These are phyloP conservation scores for Labeo catla DNA, from an alignment of 2,113 vertebrate genomes.

Conservation along the genomic window DNA sequence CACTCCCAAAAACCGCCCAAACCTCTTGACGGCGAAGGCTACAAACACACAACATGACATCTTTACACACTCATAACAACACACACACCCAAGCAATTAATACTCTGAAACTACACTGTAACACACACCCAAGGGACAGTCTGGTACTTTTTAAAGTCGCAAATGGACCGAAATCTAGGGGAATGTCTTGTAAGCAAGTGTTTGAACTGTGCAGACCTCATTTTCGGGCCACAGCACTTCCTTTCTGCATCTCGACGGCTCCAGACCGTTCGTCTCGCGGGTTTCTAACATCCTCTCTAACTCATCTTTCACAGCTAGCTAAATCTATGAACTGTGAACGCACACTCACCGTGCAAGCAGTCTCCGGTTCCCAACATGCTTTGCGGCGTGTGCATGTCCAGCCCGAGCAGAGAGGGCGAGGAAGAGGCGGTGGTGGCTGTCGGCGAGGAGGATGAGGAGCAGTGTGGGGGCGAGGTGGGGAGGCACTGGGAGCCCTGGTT, in stretches of 20 bases:
- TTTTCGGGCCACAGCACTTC: background rate
- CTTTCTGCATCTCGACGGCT: background rate
- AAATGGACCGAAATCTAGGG: background rate
- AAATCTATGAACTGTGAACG: background rate
- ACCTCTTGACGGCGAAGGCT: conserved; percentile 21
- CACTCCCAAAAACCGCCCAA: conserved; percentile 27
- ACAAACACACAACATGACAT: conserved; percentile 4
- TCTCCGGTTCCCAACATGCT: conserved; percentile 67
- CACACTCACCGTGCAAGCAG: conserved; percentile 77
- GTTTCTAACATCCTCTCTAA: conserved; percentile 24
- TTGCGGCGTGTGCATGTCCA: conserved; percentile 76
- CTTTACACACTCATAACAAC: conserved; percentile 24
- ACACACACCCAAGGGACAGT: conserved; percentile 31
- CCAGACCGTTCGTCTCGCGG: background rate
- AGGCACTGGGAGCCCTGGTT: conserved; percentile 82
- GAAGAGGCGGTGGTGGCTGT: conserved; percentile 71
- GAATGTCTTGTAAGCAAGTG: background rate
- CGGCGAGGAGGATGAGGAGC: conserved; percentile 72
- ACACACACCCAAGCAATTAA: conserved; percentile 43
- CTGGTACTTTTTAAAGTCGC: background rate
- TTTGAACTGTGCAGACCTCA: background rate
- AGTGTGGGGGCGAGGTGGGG: conserved; percentile 73
- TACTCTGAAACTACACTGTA: conserved; percentile 9
- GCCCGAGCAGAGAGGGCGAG: conserved; percentile 73
- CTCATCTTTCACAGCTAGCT: background rate